A percentile compares a stretch with the other conserved stretches of the same genome.
These are phyloP conservation scores for Hydrochoerus hydrochaeris DNA, from an alignment of 2,113 vertebrate genomes.

Conservation along the genomic window DNA sequence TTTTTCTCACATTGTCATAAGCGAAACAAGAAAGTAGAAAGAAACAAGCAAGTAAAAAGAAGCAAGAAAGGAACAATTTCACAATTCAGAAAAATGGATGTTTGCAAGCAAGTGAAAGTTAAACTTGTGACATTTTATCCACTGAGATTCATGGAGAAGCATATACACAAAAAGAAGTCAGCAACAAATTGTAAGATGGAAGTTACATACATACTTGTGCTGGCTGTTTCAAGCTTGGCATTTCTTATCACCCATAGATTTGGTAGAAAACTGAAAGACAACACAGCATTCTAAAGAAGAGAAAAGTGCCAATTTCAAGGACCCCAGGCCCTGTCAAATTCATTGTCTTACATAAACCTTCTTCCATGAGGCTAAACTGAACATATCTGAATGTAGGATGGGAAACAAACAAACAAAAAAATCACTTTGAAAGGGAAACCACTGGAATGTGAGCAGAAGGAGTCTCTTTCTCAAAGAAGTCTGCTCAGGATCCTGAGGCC, in stretches of 20 bases:
- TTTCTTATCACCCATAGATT: conserved; percentile 23
- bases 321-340: conserved; percentile 38
- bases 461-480: neutral
- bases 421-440: conserved; percentile 3
- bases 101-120: neutral
- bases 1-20: neutral
- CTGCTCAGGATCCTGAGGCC: neutral
- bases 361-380: conserved; percentile 16
- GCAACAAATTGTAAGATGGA: neutral
- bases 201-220: neutral
- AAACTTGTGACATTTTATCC: neutral
- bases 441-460: neutral
- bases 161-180: neutral
- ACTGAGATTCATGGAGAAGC: neutral
- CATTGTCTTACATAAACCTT: conserved; percentile 67
- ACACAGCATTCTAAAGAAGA: conserved; percentile 51
- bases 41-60: neutral
- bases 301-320: conserved; percentile 67
- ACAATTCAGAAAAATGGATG: neutral
- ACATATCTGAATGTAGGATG: neutral
- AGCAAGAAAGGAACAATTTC: neutral
- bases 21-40: neutral
- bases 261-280: conserved; percentile 38
- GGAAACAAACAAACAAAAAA: conserved; percentile 8
- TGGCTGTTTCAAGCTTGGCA: neutral